Base-by-base conservation (phyloP, 2,797 vertebrate genomes). In the Lycodopsis pacificus region DNA sequence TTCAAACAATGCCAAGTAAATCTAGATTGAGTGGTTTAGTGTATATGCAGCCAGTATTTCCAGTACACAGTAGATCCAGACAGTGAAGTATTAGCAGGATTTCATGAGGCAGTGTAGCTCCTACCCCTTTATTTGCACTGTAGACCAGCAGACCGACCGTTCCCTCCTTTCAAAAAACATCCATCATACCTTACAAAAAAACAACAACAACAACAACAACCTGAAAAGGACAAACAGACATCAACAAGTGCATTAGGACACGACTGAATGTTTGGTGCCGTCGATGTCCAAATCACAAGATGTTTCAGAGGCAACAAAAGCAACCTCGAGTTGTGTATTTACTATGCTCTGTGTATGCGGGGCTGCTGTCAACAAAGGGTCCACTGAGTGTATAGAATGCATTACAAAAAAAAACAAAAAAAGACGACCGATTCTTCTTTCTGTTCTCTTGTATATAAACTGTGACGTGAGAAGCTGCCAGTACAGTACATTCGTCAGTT, bases 391-490 rank as follows among this genome's bases (percentile, higher is more conserved):
- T 92, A 87, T 64, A 88, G 49, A 86, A 85, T 69, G 66, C 79
- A 86, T 88, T 67, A 79, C 70, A 77, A 68, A 67, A 71, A 32
- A 4, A 32, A 32, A 3, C 5, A 32, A 32, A 82, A 86, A 77
- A 83, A 71, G 57, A 72, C 68, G 89, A 76, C 51, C 67, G 36
- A 79, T 73, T 86, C 77, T 90, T 91, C 70, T 90, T 89, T 91
- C 87, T 83, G 83, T 88, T 84, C 82, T 91, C 84, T 79, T 96
- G 94, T 96, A 95, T 89, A 95, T 95, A 94, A 94, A 92, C 69
- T 86, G 91, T 95, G 88, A 90, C 76, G 92, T 94, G 93, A 93
- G 89, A 89, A 90, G 85, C 92, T 93, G 91, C 91, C 93, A 92
- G 92, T 95, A 49, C 89, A 88, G 90, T 93, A 82, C 87, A 87